phyloP scores from a whole-genome alignment of 2,113 vertebrate species.

The Taxidea taxus region DNA sequence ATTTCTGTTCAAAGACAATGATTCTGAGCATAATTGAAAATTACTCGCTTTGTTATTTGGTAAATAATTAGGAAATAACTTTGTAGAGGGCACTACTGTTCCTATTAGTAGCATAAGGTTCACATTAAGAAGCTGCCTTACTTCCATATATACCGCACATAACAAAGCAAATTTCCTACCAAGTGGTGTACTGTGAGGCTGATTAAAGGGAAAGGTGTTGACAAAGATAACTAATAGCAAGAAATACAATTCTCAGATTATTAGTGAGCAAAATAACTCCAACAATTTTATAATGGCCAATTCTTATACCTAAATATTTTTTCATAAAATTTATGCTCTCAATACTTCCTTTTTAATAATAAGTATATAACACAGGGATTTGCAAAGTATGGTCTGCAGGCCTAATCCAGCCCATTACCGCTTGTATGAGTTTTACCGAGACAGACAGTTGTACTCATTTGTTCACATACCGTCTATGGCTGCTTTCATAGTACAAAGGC shows the following conservation, averaged over 20 bases:
- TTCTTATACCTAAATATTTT: neutral
- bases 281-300: neutral
- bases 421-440: neutral
- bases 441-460: neutral
- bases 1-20: constrained; percentile 14
- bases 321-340: constrained; percentile 18
- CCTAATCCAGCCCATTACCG: neutral
- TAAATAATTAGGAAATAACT: constrained; percentile 21
- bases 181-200: neutral
- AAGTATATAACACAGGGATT: neutral
- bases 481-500: neutral
- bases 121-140: neutral
- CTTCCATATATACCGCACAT: neutral
- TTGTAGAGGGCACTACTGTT: neutral
- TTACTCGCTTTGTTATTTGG: neutral
- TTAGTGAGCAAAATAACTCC: neutral
- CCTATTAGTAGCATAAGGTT: neutral
- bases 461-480: neutral
- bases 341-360: neutral
- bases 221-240: constrained; percentile 3
- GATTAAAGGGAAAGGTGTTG: neutral
- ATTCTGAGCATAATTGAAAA: neutral
- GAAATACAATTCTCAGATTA: constrained; percentile 14
- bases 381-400: neutral
- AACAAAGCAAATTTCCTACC: constrained; percentile 14